These are phyloP conservation scores for Anser cygnoides DNA, from an alignment of 2,113 vertebrate species.

Conservation along the genomic window DNA sequence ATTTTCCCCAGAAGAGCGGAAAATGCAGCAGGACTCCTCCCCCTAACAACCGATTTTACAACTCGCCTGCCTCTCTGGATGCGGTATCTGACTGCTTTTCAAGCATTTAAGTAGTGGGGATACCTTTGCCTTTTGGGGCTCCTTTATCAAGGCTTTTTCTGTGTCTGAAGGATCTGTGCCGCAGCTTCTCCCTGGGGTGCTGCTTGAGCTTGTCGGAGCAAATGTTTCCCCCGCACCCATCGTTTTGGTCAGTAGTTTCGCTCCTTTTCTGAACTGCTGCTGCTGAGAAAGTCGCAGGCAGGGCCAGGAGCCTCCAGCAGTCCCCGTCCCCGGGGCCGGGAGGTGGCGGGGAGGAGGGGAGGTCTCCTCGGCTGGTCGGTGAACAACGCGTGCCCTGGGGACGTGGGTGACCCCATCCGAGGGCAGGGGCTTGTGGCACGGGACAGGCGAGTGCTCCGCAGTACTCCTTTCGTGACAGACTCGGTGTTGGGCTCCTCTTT, in stretches of 20 bases:
- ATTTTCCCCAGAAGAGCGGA: neutral
- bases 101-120: neutral
- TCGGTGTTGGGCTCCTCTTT: accelerated
- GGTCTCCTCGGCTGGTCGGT: neutral
- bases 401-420: neutral
- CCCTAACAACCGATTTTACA: neutral
- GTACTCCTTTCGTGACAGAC: neutral
- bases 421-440: neutral
- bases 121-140: neutral
- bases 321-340: neutral
- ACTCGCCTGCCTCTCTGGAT: neutral
- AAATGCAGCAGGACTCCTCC: neutral
- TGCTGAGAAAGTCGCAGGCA: neutral
- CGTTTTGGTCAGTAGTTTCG: neutral
- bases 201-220: neutral
- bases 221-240: neutral
- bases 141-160: neutral
- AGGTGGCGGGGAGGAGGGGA: neutral
- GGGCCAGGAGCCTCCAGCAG: neutral
- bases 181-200: neutral
- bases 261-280: neutral
- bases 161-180: neutral
- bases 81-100: neutral
- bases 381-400: neutral
- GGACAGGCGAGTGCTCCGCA: neutral